Evolutionary conservation across 1,140 invertebrate genomes (phyloP).

Genomic region (Zaprionus lachaisei): DNA sequence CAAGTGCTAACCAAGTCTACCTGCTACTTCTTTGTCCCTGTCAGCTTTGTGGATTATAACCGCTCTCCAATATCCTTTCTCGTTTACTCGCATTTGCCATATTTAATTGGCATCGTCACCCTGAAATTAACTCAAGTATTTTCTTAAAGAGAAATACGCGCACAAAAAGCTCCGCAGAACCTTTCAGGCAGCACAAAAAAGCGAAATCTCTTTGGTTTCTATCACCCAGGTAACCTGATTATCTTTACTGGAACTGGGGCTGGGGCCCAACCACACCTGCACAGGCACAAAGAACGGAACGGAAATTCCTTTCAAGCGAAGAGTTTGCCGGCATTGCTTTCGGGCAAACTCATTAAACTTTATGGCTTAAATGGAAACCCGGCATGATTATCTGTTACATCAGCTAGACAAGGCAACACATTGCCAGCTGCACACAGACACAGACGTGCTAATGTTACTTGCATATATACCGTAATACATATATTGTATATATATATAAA

Average conservation of each 20-base stretch:
- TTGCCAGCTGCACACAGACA: not conserved
- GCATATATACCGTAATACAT: not conserved
- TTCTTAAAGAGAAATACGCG: not conserved
- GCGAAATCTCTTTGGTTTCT: constrained; percentile 2
- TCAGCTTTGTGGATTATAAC: not conserved
- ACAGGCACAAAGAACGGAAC: not conserved
- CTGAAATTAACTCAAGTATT: not conserved
- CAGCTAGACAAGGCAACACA: constrained; percentile 29
- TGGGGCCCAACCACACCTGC: not conserved
- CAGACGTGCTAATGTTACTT: not conserved
- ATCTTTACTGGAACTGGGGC: not conserved
- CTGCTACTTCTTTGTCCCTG: not conserved
- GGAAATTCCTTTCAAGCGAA: constrained; percentile 5
- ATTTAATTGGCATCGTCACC: constrained; percentile 9
- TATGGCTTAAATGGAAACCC: constrained; percentile 25
- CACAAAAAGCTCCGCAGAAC: not conserved
- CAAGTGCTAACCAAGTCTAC: not conserved
- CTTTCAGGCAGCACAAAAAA: not conserved
- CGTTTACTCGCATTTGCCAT: not conserved
- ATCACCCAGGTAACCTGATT: not conserved
- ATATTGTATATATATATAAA: constrained; percentile 38
- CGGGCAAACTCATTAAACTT: constrained; percentile 43
- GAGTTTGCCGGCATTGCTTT: constrained; percentile 14
- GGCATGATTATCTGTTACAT: constrained; percentile 36
- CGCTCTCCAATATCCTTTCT: not conserved